Conservation (phyloP, 2,888 invertebrate species). For the Thymelicus lineola region DNA sequence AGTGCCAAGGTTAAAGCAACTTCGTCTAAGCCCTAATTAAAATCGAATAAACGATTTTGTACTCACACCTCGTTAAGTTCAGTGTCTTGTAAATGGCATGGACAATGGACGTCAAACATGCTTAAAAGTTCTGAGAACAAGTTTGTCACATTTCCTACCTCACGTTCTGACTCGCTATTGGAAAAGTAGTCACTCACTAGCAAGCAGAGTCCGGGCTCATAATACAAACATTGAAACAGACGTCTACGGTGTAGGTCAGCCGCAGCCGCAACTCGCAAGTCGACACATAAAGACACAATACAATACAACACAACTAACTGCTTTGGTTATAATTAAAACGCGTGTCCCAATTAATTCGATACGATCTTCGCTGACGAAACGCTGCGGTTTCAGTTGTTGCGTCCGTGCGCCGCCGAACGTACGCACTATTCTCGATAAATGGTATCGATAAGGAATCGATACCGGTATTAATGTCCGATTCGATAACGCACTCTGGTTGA, state of each 20-base stretch:
- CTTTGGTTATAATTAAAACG: slow-evolving; percentile 63
- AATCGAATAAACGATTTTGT: slow-evolving; percentile 19
- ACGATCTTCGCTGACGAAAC: slow-evolving; percentile 65
- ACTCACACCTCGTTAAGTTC: no score
- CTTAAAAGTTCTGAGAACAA: no score
- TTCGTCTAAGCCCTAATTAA: slow-evolving; percentile 43
- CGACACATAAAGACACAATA: slow-evolving; percentile 2
- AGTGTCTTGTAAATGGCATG: no score
- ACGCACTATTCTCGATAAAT: slow-evolving; percentile 58
- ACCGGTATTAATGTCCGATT: slow-evolving; percentile 45
- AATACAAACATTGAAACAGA: background rate
- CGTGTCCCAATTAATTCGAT: slow-evolving; percentile 70
- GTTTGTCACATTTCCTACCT: no score
- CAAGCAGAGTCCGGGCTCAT: no score
- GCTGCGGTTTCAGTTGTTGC: slow-evolving; percentile 52
- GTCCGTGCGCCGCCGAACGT: slow-evolving; percentile 24
- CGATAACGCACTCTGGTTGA: slow-evolving; percentile 26
- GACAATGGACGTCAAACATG: no score
- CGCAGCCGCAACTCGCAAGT: background rate
- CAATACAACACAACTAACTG: slow-evolving; percentile 40
- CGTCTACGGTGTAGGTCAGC: slow-evolving; percentile 14
- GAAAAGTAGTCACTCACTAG: no score
- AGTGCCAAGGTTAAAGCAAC: slow-evolving; percentile 44
- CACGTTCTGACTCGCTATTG: no score
- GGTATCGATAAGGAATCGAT: slow-evolving; percentile 63